These are phyloP conservation scores for Heteronetta atricapilla DNA, from an alignment of 2,113 vertebrate species.

Conservation along the genomic window DNA sequence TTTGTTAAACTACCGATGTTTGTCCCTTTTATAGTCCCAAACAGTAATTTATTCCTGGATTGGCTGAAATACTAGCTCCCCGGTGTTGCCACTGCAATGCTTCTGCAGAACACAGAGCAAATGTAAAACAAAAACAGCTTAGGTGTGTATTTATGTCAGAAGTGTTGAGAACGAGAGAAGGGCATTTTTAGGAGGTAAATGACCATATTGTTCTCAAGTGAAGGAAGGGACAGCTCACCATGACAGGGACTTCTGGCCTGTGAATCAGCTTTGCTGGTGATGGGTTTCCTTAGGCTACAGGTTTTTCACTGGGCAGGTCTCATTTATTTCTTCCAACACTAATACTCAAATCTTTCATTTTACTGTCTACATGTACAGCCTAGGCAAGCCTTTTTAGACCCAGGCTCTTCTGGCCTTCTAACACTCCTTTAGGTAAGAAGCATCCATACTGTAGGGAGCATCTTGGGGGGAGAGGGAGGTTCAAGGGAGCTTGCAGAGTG, in stretches of 20 bases:
- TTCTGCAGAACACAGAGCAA: neutral
- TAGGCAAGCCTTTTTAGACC: neutral
- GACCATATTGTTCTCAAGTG: neutral
- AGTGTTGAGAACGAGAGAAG: neutral
- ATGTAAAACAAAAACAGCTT: neutral
- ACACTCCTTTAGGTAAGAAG: neutral
- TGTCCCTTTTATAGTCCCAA: neutral
- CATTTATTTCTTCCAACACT: neutral
- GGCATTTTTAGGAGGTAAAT: neutral
- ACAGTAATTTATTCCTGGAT: neutral
- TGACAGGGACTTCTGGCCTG: neutral
- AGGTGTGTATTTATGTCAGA: neutral
- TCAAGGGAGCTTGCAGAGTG: neutral
- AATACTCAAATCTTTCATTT: neutral
- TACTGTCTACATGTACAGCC: neutral
- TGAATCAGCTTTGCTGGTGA: neutral
- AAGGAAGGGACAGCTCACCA: neutral
- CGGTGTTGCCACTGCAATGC: neutral
- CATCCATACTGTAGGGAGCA: neutral
- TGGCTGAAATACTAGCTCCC: neutral
- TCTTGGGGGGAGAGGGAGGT: neutral
- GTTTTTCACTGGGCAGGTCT: neutral
- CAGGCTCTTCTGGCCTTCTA: neutral
- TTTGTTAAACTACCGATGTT: neutral
- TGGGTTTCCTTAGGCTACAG: neutral